These are phyloP conservation scores for Laothoe populi DNA, from an alignment of 2,888 invertebrate genomes.

Conservation along the genomic window DNA sequence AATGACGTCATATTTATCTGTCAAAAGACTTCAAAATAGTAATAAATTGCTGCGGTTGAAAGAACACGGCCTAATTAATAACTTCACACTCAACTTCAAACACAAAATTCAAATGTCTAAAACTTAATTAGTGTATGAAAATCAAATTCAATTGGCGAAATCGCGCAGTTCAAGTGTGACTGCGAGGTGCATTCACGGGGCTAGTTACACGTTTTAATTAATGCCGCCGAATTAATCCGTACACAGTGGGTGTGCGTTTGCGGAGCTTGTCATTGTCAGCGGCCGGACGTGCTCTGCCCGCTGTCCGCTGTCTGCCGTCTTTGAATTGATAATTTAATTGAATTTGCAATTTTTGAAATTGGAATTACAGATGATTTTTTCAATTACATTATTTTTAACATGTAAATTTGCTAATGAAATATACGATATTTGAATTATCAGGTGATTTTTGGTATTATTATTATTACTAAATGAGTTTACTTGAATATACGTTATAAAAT, in stretches of 20 bases:
- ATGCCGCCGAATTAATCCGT: slow-evolving; percentile 55
- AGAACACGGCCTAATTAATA: too few relatives aligned
- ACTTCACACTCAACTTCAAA: background rate
- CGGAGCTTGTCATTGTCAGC: slow-evolving; percentile 47
- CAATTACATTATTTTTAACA: background rate
- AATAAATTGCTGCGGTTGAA: too few relatives aligned
- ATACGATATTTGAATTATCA: too few relatives aligned
- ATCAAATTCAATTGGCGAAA: slow-evolving; percentile 16
- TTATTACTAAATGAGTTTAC: too few relatives aligned
- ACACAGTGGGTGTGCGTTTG: slow-evolving; percentile 46
- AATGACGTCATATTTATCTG: too few relatives aligned
- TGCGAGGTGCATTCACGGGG: slow-evolving; percentile 40
- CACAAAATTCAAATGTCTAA: slow-evolving; percentile 12
- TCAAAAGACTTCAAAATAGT: too few relatives aligned
- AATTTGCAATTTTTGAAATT: background rate
- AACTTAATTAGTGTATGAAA: slow-evolving; percentile 4
- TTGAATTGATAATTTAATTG: slow-evolving; percentile 17
- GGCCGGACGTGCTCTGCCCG: slow-evolving; percentile 14
- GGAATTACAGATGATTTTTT: background rate
- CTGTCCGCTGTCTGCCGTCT: slow-evolving; percentile 9
- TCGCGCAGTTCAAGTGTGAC: slow-evolving; percentile 27
- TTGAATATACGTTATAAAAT: too few relatives aligned
- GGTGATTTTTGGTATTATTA: too few relatives aligned
- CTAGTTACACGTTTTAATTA: slow-evolving; percentile 55
- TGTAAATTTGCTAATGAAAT: background rate